These are phyloP conservation scores for Habrosyne pyritoides DNA, from an alignment of 2,888 invertebrate genomes.

Conservation along the genomic window DNA sequence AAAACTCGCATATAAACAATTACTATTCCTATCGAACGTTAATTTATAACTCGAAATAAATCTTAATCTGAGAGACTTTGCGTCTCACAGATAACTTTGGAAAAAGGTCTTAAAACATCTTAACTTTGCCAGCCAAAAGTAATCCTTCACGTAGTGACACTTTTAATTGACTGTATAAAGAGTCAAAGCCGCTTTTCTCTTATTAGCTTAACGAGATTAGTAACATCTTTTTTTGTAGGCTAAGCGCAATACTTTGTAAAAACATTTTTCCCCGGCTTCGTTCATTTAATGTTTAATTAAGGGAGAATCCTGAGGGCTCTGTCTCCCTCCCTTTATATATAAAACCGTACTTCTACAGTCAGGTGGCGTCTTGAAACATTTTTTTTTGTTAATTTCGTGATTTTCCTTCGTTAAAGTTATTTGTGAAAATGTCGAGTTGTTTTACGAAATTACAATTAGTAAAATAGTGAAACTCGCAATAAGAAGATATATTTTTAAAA, in stretches of 20 bases:
- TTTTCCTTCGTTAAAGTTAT: background rate
- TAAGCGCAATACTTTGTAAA: conserved; percentile 29
- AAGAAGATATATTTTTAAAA: background rate
- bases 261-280: conserved; percentile 24
- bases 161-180: conserved; percentile 12
- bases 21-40: too few relatives aligned
- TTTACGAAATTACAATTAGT: background rate
- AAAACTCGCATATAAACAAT: too few relatives aligned
- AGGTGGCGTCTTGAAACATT: background rate
- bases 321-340: conserved; percentile 5
- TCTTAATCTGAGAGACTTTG: too few relatives aligned
- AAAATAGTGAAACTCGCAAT: background rate
- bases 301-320: conserved; percentile 11
- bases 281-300: conserved; percentile 32
- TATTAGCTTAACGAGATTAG: conserved; percentile 17
- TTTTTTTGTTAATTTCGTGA: background rate
- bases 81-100: background rate
- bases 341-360: conserved; percentile 1
- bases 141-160: background rate
- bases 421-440: background rate
- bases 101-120: background rate
- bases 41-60: too few relatives aligned
- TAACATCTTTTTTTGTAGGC: conserved; percentile 26
- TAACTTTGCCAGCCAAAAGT: background rate
- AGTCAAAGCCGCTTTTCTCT: conserved; percentile 20